Base-by-base conservation (phyloP, 2,888 invertebrate genomes). In the Amaurobius ferox region DNA sequence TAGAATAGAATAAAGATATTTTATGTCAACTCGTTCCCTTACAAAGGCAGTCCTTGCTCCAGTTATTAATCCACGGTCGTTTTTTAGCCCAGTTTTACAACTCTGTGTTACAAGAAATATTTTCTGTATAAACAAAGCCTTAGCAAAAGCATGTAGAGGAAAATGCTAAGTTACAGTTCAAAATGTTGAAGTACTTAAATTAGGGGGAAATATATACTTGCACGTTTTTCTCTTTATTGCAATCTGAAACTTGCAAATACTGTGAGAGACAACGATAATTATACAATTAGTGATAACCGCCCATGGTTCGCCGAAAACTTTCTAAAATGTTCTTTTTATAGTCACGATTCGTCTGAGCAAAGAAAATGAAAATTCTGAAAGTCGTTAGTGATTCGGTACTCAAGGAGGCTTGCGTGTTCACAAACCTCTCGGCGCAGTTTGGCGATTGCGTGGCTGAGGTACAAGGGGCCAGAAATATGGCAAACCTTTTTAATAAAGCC, bases 401-500 rank as follows among this genome's bases (percentile, higher is more conserved):
- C 19, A 55, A 55, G 55, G 11, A 55, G 11, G 55, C 16, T 55
- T 23, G 55, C 55, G 55, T 55, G 55, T 2, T 55, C 9, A 9
- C 35, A 35, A 35, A 35, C 9, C 35, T 23, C 55, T 55, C 55
- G 55, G 55, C 55, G 55, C 19, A 55, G 44, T 55, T 55, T 55
- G 55, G 61, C 61, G 48, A 48, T 72, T 71, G 78, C 70, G 78
- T 79, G 78, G 39, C 68, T 77, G 68, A n/a, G 55, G 48, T 40
- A 13, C 55, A 55, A 32, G 29, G 44, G 67, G 74, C 32, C 67
- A 13, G 70, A 70, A 70, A 68, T 30, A 44, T 16, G 48, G 74
- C 32, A 70, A 67, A 62, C 70, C 72, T 83, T 85, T 72, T 85
- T 77, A 77, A 72, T 85, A 85, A 85, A 85, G 72, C 32, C 35